phyloP scores from a whole-genome alignment of 2,113 vertebrate genomes.

The Nothoprocta perdicaria region DNA sequence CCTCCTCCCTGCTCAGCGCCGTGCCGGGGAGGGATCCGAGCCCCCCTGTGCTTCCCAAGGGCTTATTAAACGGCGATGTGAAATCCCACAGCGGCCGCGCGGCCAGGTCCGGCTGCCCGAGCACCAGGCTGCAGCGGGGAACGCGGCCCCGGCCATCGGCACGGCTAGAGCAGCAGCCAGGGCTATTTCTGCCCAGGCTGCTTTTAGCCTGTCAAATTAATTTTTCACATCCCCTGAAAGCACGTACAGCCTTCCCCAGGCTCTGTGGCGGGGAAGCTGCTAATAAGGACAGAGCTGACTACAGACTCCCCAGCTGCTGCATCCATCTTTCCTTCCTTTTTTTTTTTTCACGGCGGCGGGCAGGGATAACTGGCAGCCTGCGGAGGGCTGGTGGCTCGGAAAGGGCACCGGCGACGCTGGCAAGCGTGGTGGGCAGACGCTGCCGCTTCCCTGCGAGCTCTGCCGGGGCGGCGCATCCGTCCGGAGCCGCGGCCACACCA shows the following conservation, averaged over 20 bases:
- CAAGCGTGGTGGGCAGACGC: conserved; percentile 17
- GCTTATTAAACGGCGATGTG: neutral
- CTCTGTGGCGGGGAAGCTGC: conserved; percentile 38
- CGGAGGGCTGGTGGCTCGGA: conserved; percentile 33
- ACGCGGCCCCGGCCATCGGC: neutral
- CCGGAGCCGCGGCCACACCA: rapidly evolving
- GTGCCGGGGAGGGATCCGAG: rapidly evolving
- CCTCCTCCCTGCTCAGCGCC: neutral
- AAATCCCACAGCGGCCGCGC: neutral
- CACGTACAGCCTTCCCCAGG: neutral
- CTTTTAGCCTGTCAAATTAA: conserved; percentile 51
- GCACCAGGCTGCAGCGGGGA: neutral
- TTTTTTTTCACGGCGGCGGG: neutral
- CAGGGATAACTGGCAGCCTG: conserved; percentile 45
- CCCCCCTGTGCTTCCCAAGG: neutral
- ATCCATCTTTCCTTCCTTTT: conserved; percentile 40
- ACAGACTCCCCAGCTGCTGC: conserved; percentile 47
- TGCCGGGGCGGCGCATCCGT: conserved; percentile 43
- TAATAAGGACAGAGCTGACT: conserved; percentile 34
- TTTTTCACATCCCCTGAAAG: conserved; percentile 51
- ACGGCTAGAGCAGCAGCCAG: conserved; percentile 19
- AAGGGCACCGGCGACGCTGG: conserved; percentile 22
- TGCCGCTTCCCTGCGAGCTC: neutral
- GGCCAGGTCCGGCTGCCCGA: neutral
- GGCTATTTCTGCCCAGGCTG: conserved; percentile 27